phyloP scores from a whole-genome alignment of 2,888 invertebrate species.

The Chydorus sphaericus region DNA sequence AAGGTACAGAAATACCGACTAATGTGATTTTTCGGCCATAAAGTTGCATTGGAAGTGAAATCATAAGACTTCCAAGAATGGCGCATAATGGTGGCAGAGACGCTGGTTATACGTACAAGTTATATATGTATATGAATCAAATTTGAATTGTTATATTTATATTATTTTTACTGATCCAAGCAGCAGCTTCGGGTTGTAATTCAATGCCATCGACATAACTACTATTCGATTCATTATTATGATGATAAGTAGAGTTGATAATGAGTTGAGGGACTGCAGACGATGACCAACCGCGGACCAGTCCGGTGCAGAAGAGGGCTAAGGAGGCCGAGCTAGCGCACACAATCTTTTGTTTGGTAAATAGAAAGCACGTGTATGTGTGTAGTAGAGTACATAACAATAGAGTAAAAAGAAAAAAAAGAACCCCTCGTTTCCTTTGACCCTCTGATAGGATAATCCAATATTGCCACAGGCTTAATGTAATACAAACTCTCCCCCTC shows the following conservation, averaged over 20 bases:
- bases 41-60: constrained; percentile 13
- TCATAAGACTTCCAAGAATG: constrained; percentile 15
- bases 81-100: constrained; percentile 17
- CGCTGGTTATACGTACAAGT: constrained; percentile 11
- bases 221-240: background rate
- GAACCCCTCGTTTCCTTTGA: too few relatives aligned
- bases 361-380: too few relatives aligned
- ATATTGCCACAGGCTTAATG: too few relatives aligned
- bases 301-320: constrained; percentile 4
- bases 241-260: too few relatives aligned
- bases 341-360: too few relatives aligned
- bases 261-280: background rate
- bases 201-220: too few relatives aligned
- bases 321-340: background rate
- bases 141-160: background rate
- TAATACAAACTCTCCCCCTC: too few relatives aligned
- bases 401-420: too few relatives aligned
- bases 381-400: too few relatives aligned
- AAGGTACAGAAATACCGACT: constrained; percentile 13
- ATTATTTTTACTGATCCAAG: background rate
- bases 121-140: background rate
- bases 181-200: background rate
- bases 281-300: constrained; percentile 7
- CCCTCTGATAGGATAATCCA: too few relatives aligned
- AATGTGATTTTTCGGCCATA: constrained; percentile 16